Conservation (phyloP, 2,113 vertebrate species). For the Oryctolagus cuniculus region mOryCun1.1 NC_091438.1:71976001-71976500, state of each 20-base stretch:
- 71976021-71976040: background rate
- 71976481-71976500: constrained; percentile 38
- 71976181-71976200: background rate
- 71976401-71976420: background rate
- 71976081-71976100: background rate
- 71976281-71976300: constrained; percentile 35
- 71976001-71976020: constrained; percentile 51
- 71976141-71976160: constrained; percentile 57
- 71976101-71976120: background rate
- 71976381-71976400: background rate
- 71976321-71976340: constrained; percentile 28
- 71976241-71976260: constrained; percentile 30
- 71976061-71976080: constrained; percentile 3
- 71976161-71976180: background rate
- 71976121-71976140: constrained; percentile 46
- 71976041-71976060: background rate
- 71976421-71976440: background rate
- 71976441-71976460: background rate
- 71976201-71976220: background rate
- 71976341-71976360: background rate
- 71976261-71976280: constrained; percentile 74
- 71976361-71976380: constrained; percentile 30
- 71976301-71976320: constrained; percentile 63
- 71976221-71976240: constrained; percentile 57
- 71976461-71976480: constrained; percentile 16